These are phyloP conservation scores for Thalassophryne amazonica DNA, from an alignment of 2,797 vertebrate genomes.

Conservation along the genomic window DNA sequence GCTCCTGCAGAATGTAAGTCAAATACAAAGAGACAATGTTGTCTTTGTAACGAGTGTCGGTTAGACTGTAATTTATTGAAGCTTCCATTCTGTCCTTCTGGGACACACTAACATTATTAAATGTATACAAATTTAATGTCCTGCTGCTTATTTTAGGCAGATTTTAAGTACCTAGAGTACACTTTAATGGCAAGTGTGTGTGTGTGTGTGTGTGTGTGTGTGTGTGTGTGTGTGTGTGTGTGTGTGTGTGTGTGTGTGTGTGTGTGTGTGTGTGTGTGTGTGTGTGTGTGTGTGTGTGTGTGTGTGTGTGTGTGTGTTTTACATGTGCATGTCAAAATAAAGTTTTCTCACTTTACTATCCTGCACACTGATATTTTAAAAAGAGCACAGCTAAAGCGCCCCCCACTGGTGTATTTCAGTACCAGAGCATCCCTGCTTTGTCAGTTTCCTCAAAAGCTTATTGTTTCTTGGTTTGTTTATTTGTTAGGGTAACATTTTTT, in stretches of 20 bases:
- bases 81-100: background rate
- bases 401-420: conserved; percentile 81
- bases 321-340: conserved; percentile 63
- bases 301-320: too few species aligned
- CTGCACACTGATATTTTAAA: conserved; percentile 52
- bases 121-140: too few species aligned
- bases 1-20: background rate
- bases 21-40: background rate
- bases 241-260: too few species aligned
- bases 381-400: conserved; percentile 93
- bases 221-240: too few species aligned
- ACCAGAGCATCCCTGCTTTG: conserved; percentile 14
- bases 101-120: background rate
- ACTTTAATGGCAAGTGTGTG: too few species aligned
- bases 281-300: too few species aligned
- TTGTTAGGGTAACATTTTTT: too few species aligned
- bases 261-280: too few species aligned
- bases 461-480: background rate
- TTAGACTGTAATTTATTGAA: background rate
- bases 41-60: background rate
- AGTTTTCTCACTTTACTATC: conserved; percentile 63
- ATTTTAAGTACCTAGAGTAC: too few species aligned
- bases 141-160: too few species aligned
- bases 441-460: conserved; percentile 16
- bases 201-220: too few species aligned